Base-by-base conservation (phyloP, 2,113 vertebrate genomes). In the Clupea harengus region DNA sequence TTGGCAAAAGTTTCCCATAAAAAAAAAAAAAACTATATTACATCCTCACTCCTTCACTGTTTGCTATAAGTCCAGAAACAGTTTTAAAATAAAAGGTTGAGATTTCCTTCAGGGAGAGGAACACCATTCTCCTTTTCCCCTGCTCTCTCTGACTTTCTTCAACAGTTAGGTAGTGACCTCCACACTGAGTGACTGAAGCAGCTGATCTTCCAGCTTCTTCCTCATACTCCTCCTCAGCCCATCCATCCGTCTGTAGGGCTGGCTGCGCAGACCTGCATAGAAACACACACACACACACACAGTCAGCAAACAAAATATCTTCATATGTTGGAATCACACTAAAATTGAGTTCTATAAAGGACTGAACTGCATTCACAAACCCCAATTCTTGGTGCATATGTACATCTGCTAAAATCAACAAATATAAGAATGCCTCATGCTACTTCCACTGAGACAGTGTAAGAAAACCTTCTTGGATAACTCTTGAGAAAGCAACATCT, bases 191-290 rank as follows among this genome's bases (percentile, higher is more conserved):
- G 87, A 25, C 82, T 87, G 86, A 86, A 88, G 88, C 83, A 57
- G 85, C 81, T 86, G 86, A 25, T 50, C 85, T 8, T 88, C 85
- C 9, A 86, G 49, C 72, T 85, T 90, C 47, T 81, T 89, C 78
- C 85, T 90, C 39, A 46, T 54, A 17, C 89, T 95, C 95, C 80
- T 96, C 93, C 90, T 78, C 44, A 72, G 47, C 72, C 86, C 88
- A 25, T 90, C 89, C 1, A 85, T 75, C 10, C 82, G 81, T 39
- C 86, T 81, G 78, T 88, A 90, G 75, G 89, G 88, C n/a, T 89
- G 86, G 95, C 90, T 0, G 95, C 99, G 82, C 97, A 99, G 87
- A 97, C 97, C 57, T 98, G 98, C 82, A 95, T 96, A 91, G 97
- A 97, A 13, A 84, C 94, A 97, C 80, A 46, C 93, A 9, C 90